These are phyloP conservation scores for Acanthurus lineatus DNA, from an alignment of 2,797 vertebrate genomes.

Conservation along the genomic window DNA sequence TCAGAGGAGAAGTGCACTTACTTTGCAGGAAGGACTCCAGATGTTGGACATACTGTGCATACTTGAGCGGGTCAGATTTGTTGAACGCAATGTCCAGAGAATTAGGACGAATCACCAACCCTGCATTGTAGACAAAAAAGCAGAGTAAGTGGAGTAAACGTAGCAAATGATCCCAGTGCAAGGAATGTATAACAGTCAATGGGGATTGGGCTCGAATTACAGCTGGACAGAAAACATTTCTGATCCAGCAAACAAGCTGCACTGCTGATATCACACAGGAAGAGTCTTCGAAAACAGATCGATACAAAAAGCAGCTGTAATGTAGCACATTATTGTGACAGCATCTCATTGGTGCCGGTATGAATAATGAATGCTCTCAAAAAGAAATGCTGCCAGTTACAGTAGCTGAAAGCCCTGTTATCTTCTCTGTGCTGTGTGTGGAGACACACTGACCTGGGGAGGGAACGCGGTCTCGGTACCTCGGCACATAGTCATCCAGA, in stretches of 20 bases:
- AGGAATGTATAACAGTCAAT: not conserved
- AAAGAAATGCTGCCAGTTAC: conserved; percentile 29
- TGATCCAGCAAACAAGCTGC: conserved; percentile 6
- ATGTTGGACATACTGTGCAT: conserved; percentile 82
- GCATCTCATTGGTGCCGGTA: conserved; percentile 33
- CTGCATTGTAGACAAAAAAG: conserved; percentile 73
- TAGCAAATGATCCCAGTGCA: not conserved
- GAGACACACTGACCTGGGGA: conserved; percentile 88
- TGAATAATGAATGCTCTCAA: conserved; percentile 72
- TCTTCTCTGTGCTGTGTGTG: not conserved
- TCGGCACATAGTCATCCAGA: conserved; percentile 91
- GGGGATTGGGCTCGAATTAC: conserved; percentile 31
- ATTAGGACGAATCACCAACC: conserved; percentile 93
- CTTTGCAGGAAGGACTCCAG: conserved; percentile 90
- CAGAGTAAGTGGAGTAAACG: not conserved
- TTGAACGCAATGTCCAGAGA: conserved; percentile 90
- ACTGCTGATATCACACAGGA: conserved; percentile 46
- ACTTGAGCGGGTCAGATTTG: conserved; percentile 83
- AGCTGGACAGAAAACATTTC: conserved; percentile 5
- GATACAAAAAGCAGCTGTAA: conserved; percentile 58
- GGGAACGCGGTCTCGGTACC: conserved; percentile 92
- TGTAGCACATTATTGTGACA: conserved; percentile 53
- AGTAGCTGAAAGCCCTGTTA: conserved; percentile 19
- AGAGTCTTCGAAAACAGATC: conserved; percentile 67
- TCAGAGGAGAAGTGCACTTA: conserved; percentile 79